Conservation (phyloP, 2,797 vertebrate genomes). For the Xenentodon cancila region DNA sequence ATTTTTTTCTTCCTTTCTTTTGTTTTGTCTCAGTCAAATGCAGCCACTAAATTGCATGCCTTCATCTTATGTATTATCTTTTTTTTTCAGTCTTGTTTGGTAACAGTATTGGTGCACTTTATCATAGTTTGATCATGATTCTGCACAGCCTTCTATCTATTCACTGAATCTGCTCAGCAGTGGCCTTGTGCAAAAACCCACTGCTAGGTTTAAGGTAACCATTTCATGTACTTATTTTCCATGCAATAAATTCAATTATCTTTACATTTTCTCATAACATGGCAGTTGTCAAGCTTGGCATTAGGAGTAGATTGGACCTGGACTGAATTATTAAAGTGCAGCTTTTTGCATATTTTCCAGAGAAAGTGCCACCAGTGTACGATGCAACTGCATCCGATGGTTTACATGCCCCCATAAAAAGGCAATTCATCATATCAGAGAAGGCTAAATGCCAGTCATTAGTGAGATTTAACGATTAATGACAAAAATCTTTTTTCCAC, state of each 20-base stretch:
- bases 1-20: slow-evolving; percentile 5
- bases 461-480: not conserved
- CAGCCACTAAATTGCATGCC: slow-evolving; percentile 26
- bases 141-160: slow-evolving; percentile 34
- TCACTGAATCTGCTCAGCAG: slow-evolving; percentile 31
- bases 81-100: slow-evolving; percentile 17
- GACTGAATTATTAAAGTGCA: slow-evolving; percentile 24
- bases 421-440: not conserved
- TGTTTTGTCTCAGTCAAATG: slow-evolving; percentile 36
- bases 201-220: slow-evolving; percentile 25
- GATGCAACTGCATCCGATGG: not conserved
- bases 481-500: too few species aligned
- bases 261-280: slow-evolving; percentile 46
- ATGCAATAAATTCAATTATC: slow-evolving; percentile 54
- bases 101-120: slow-evolving; percentile 5
- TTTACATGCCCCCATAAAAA: too few species aligned
- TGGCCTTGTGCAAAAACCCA: slow-evolving; percentile 41
- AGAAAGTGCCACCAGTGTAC: slow-evolving; percentile 12
- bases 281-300: slow-evolving; percentile 39
- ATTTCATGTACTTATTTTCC: slow-evolving; percentile 53
- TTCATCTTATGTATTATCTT: slow-evolving; percentile 22
- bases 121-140: slow-evolving; percentile 36
- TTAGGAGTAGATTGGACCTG: slow-evolving; percentile 28
- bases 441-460: slow-evolving; percentile 5
- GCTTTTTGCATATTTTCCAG: slow-evolving; percentile 12